A percentile compares a stretch with the other conserved stretches of the same genome.
These are phyloP conservation scores for Drosophila neutralis DNA, from an alignment of 2,888 invertebrate genomes.

Conservation along the genomic window DNA sequence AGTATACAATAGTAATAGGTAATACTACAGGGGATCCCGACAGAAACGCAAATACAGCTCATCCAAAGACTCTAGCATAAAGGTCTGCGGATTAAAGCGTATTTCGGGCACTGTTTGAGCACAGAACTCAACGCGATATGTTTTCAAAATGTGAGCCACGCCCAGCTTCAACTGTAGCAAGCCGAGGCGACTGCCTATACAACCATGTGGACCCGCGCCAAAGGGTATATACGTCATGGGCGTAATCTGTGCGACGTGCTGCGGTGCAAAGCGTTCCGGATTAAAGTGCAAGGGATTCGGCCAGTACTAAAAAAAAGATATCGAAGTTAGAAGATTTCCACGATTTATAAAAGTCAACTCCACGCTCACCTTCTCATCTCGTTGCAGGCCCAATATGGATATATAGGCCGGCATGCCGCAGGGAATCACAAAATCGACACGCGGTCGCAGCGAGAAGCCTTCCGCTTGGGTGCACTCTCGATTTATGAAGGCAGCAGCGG, in stretches of 20 bases:
- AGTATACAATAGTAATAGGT: background rate
- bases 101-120: constrained; percentile 69
- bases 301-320: constrained; percentile 71
- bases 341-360: background rate
- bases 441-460: constrained; percentile 72
- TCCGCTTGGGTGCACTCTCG: constrained; percentile 74
- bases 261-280: constrained; percentile 79
- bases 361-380: constrained; percentile 81
- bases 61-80: constrained; percentile 79
- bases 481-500: constrained; percentile 82
- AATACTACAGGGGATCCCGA: constrained; percentile 33
- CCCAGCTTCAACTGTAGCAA: constrained; percentile 81
- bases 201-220: constrained; percentile 82
- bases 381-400: constrained; percentile 80
- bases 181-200: constrained; percentile 83
- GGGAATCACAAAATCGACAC: constrained; percentile 73
- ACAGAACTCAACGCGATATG: constrained; percentile 66
- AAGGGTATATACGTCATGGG: constrained; percentile 82
- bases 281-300: constrained; percentile 77
- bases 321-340: background rate
- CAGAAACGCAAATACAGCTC: constrained; percentile 75
- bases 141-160: constrained; percentile 74
- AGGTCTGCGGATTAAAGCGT: constrained; percentile 77
- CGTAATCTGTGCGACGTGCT: constrained; percentile 52
- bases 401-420: constrained; percentile 82